Conservation (phyloP, 2,113 vertebrate genomes). For the Isichthys henryi region DNA sequence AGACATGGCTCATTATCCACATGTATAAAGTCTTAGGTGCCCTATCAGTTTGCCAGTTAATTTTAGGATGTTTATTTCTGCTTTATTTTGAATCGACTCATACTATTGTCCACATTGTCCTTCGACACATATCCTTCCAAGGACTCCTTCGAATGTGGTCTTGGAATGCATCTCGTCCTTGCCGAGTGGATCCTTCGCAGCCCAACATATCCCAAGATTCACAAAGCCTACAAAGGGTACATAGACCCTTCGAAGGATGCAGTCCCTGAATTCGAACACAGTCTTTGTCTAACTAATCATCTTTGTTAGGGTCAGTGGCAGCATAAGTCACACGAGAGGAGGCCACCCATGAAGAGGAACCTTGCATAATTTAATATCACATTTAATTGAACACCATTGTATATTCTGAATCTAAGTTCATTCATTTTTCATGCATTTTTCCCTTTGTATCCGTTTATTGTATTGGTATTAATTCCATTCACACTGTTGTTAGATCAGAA, state of each 20-base stretch:
- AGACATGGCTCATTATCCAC: background rate
- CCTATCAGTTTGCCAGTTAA: background rate
- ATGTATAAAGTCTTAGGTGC: background rate
- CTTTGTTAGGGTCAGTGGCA: background rate
- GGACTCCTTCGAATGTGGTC: background rate
- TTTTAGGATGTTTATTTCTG: background rate
- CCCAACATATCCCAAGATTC: background rate
- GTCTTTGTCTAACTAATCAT: background rate
- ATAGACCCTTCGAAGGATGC: background rate
- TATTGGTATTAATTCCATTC: background rate
- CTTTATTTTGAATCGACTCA: background rate
- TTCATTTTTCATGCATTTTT: background rate
- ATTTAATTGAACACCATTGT: background rate
- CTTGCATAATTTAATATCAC: background rate
- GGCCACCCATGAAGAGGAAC: background rate
- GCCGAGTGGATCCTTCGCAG: background rate
- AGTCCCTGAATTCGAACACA: background rate
- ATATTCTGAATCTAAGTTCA: background rate
- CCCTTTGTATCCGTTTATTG: background rate
- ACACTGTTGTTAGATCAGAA: background rate
- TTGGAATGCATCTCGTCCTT: background rate
- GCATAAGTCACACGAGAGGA: background rate
- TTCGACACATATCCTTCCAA: background rate
- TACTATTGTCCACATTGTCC: background rate
- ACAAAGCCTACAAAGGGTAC: background rate